Base-by-base conservation (phyloP, 2,888 invertebrate genomes). In the Leptopilina drosophilae region DNA sequence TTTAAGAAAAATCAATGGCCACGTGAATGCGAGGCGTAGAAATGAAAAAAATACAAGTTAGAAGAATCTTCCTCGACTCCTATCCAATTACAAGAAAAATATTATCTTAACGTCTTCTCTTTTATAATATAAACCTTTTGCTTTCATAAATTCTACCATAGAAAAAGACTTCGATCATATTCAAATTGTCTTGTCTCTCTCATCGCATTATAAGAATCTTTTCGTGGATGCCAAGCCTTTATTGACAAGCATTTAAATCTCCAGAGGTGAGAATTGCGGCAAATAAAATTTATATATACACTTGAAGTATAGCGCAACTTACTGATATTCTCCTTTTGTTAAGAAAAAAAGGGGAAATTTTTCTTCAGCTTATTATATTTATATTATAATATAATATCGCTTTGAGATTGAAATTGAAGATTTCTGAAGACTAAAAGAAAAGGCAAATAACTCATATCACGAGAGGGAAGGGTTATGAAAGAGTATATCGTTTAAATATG, bases 401-500 rank as follows among this genome's bases (percentile, higher is more conserved):
- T 33, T 33, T 33, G 49, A 26, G 69, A 69, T 14, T 33, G 53
- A 14, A 69, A 69, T 49, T 69, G 53, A 69, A 14, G 69, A 69
- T 69, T 53, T 49, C 26, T 33, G n/a, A 66, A 26, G 26, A 26
- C 42, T 26, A 49, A 67, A 69, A 49, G 66, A 67, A 69, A 69
- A 53, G 26, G 53, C 33, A 53, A 69, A 69, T 69, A 69, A 69
- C 53, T 69, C 33, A 53, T 26, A n/a, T 69, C 69, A 14, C 26
- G 46, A 69, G 69, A 53, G 33, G 33, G 42, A 8, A 42, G 42
- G 33, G 53, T 53, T 69, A 69, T 69, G 69, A 69, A 69, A 69
- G 69, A 53, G 53, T 69, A 26, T 67, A 26, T 67, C 67, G 49
- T 56, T 69, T 53, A 69, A 69, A 69, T 53, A 69, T 69, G 53